phyloP scores from a whole-genome alignment of 2,797 vertebrate species.

The Neomorphus geoffroyi region DNA sequence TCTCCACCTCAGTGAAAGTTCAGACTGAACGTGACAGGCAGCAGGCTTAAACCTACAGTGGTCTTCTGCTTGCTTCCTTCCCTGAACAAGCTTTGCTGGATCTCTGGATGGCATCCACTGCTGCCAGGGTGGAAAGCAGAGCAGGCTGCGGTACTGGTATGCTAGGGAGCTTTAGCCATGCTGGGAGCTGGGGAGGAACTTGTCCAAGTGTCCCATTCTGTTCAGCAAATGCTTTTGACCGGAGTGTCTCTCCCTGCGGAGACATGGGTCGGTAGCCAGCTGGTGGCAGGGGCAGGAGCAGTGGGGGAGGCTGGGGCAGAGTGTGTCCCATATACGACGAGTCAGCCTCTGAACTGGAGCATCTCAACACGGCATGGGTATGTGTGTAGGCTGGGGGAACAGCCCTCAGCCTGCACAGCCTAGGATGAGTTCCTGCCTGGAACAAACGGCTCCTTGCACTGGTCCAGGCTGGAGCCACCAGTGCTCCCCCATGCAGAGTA shows the following conservation, averaged over 20 bases:
- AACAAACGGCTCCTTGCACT: neutral
- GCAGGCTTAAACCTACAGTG: neutral
- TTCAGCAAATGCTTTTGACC: neutral
- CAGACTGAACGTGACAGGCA: neutral
- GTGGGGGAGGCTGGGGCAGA: neutral
- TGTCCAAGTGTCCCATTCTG: neutral
- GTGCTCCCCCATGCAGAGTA: neutral
- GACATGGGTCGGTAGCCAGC: neutral
- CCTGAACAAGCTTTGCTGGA: neutral
- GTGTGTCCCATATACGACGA: rapidly evolving
- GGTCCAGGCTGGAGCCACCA: neutral
- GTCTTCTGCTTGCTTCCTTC: neutral
- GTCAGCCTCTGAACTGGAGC: neutral
- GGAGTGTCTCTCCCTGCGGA: neutral
- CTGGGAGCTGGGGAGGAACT: neutral
- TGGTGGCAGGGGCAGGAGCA: neutral
- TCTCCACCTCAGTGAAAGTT: neutral
- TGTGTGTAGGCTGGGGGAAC: neutral
- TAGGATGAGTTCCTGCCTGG: neutral
- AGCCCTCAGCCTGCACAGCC: neutral
- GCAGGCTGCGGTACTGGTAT: neutral
- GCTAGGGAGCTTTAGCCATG: neutral
- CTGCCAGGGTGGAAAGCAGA: neutral
- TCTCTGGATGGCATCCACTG: neutral
- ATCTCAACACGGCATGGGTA: neutral